These are phyloP conservation scores for Sarotherodon lohbergeri DNA, from an alignment of 2,113 vertebrate genomes.

Conservation along the genomic window DNA sequence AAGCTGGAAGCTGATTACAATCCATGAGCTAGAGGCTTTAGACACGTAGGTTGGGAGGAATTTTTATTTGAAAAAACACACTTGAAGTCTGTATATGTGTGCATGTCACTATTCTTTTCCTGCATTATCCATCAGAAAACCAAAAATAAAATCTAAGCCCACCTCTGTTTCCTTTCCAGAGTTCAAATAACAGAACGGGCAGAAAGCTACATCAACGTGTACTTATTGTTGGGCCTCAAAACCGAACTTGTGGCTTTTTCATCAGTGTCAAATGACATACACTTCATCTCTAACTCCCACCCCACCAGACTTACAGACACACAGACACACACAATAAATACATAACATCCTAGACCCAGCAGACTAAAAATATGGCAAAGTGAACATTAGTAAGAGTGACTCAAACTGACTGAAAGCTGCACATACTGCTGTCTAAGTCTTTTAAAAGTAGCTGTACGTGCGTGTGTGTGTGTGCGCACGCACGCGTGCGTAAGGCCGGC, in stretches of 20 bases:
- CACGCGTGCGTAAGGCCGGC: neutral
- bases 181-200: slow-evolving; percentile 38
- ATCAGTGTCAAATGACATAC: slow-evolving; percentile 50
- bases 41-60: neutral
- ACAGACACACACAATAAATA: neutral
- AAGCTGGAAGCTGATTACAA: slow-evolving; percentile 22
- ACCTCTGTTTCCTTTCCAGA: slow-evolving; percentile 38
- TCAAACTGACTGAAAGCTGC: slow-evolving; percentile 18
- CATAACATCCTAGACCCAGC: neutral
- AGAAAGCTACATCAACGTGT: slow-evolving; percentile 9
- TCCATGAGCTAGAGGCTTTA: slow-evolving; percentile 2
- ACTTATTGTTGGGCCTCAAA: slow-evolving; percentile 25
- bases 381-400: neutral
- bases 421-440: neutral
- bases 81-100: neutral
- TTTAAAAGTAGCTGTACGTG: neutral
- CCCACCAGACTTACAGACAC: neutral
- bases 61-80: neutral
- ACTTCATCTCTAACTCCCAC: slow-evolving; percentile 12
- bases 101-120: slow-evolving; percentile 16
- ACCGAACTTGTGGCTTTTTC: slow-evolving; percentile 57
- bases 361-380: neutral
- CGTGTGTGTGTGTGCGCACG: neutral
- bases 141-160: slow-evolving; percentile 32
- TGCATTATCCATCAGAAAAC: slow-evolving; percentile 47